These are phyloP conservation scores for Megalonaias nervosa DNA, from an alignment of 1,140 invertebrate species.

Conservation along the genomic window DNA sequence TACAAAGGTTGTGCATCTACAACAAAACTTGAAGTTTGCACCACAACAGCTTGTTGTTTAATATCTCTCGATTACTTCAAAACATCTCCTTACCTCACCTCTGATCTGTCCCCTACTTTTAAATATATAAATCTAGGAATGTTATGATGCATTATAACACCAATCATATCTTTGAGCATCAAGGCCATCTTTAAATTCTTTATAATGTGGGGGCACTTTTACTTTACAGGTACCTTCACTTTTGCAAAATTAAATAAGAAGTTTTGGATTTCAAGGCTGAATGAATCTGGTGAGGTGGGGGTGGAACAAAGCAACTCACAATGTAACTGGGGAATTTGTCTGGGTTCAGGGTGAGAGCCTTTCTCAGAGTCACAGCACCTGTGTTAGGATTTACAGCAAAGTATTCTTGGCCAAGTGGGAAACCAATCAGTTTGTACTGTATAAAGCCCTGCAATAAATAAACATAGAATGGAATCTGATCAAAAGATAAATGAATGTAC, in stretches of 20 bases:
- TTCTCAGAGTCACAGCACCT: constrained; percentile 23
- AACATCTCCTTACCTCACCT: too few relatives aligned
- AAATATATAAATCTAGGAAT: constrained; percentile 1
- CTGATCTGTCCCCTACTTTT: too few relatives aligned
- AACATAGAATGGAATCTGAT: background rate
- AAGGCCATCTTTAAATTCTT: too few relatives aligned
- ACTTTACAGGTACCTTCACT: background rate
- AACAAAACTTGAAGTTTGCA: too few relatives aligned
- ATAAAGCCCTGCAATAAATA: constrained; percentile 21
- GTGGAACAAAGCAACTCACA: constrained; percentile 4
- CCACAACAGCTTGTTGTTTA: too few relatives aligned
- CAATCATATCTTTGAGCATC: too few relatives aligned
- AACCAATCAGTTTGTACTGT: constrained; percentile 31
- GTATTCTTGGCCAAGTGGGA: constrained; percentile 23
- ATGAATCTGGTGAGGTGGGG: too few relatives aligned
- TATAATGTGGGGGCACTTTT: background rate
- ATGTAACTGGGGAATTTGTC: constrained; percentile 28
- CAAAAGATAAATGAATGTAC: background rate
- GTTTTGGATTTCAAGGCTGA: background rate
- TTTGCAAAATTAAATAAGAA: background rate
- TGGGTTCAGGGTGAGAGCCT: constrained; percentile 14
- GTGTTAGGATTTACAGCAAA: constrained; percentile 27
- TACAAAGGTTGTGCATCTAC: too few relatives aligned
- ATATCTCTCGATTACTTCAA: too few relatives aligned
- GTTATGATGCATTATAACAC: background rate